Percentiles rank a stretch among this genome's conserved stretches.
These are phyloP conservation scores for Erpornis zantholeuca DNA, from an alignment of 2,113 vertebrate species.

Conservation along the genomic window DNA sequence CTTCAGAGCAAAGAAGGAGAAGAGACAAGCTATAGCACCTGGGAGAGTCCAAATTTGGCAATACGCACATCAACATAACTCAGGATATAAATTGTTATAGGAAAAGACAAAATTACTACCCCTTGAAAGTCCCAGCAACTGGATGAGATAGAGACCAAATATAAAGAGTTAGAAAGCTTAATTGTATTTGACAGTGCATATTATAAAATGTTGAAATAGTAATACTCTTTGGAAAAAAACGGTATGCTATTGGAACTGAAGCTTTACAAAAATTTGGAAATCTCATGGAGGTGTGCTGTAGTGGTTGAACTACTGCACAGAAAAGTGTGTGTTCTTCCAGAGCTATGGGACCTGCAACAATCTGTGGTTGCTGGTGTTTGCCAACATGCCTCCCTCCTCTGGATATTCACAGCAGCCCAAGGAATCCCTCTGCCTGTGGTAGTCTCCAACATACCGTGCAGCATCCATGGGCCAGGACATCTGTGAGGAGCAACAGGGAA, in stretches of 20 bases:
- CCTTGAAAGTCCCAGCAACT: background rate
- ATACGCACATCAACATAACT: background rate
- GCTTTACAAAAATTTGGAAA: background rate
- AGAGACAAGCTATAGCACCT: background rate
- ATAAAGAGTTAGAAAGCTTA: background rate
- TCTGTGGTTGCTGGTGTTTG: background rate
- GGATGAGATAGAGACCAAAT: background rate
- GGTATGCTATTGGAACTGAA: background rate
- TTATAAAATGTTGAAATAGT: background rate
- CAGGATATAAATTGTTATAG: background rate
- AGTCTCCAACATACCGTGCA: accelerated
- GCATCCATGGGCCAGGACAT: no score
- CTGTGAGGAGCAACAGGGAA: background rate
- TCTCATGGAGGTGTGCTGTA: background rate
- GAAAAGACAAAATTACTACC: background rate
- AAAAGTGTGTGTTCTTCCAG: accelerated
- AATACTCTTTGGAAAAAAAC: background rate
- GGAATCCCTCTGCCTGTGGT: background rate
- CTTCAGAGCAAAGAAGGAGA: background rate
- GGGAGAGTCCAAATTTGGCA: background rate
- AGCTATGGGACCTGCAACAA: background rate
- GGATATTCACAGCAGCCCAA: background rate
- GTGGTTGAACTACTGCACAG: background rate
- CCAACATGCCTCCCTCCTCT: background rate
- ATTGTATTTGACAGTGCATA: background rate